Percentiles rank a stretch among this genome's conserved stretches.
Conservation (phyloP, 2,888 invertebrate species). For the Drosophila parthenogenetica region DNA sequence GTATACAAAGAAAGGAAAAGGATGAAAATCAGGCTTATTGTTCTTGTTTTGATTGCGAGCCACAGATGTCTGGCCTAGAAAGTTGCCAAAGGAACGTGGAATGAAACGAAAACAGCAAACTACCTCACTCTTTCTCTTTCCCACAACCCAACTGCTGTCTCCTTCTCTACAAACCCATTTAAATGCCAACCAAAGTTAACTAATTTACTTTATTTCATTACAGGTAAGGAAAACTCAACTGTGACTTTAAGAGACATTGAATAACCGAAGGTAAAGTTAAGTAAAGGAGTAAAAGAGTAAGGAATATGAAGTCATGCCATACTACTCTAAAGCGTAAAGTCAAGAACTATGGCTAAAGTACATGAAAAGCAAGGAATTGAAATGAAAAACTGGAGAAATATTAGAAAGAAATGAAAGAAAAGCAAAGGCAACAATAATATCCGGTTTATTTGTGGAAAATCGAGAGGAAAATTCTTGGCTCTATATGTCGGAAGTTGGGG, state of each 20-base stretch:
- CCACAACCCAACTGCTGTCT: too few relatives aligned
- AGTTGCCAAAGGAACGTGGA: slow-evolving; percentile 20
- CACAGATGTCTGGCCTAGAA: slow-evolving; percentile 66
- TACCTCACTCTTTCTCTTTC: not conserved
- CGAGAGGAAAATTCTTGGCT: slow-evolving; percentile 1
- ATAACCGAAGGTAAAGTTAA: not conserved
- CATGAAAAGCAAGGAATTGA: not conserved
- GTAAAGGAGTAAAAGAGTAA: not conserved
- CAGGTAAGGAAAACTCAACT: slow-evolving; percentile 43
- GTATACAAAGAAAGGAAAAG: not conserved
- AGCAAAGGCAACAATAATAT: slow-evolving; percentile 53
- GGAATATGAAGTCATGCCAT: not conserved
- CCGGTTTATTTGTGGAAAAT: slow-evolving; percentile 54
- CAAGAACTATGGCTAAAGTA: slow-evolving; percentile 27
- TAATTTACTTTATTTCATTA: slow-evolving; percentile 15
- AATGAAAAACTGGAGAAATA: slow-evolving; percentile 21
- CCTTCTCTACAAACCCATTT: not conserved
- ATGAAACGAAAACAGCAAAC: slow-evolving; percentile 13
- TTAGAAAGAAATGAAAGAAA: slow-evolving; percentile 8
- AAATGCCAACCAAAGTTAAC: not conserved
- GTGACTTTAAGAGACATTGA: not conserved
- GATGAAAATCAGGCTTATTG: slow-evolving; percentile 44
- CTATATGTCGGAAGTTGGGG: slow-evolving; percentile 1
- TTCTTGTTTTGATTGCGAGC: slow-evolving; percentile 67
- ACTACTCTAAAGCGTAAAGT: slow-evolving; percentile 6